Evolutionary conservation across 2,113 vertebrate genomes (phyloP).

Genomic region (Hypomesus transpacificus): DNA sequence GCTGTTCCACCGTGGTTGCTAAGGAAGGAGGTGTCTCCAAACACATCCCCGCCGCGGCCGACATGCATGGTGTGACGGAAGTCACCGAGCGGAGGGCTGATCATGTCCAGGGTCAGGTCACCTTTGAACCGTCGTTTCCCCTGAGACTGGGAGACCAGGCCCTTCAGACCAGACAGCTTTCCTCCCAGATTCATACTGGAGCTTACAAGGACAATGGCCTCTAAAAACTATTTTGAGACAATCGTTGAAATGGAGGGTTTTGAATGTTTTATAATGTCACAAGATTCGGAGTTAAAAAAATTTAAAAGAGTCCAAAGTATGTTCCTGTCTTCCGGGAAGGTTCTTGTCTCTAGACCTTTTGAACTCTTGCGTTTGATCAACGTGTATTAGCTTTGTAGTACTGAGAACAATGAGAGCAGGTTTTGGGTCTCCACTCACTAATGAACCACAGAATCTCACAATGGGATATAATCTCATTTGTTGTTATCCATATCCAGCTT

Average conservation of each 20-base stretch:
- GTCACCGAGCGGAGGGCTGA: conserved; percentile 91
- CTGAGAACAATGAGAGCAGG: conserved; percentile 8
- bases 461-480: conserved; percentile 44
- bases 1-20: conserved; percentile 83
- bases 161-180: conserved; percentile 85
- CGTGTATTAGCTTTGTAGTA: not conserved
- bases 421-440: conserved; percentile 16
- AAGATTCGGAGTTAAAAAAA: too few species aligned
- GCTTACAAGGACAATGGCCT: too few species aligned
- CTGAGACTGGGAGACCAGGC: conserved; percentile 85
- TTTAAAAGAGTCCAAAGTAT: too few species aligned
- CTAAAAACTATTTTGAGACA: too few species aligned
- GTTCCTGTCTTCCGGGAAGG: too few species aligned
- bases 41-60: conserved; percentile 89
- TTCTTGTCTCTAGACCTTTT: too few species aligned
- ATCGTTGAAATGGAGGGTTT: too few species aligned
- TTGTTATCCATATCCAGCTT: conserved; percentile 58
- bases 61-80: conserved; percentile 99
- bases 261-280: too few species aligned
- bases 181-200: conserved; percentile 87
- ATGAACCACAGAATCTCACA: conserved; percentile 22
- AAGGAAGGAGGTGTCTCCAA: conserved; percentile 96
- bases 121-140: conserved; percentile 81
- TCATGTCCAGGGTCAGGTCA: conserved; percentile 90
- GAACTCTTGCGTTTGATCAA: too few species aligned